Evolutionary conservation across 2,797 vertebrate species (phyloP).

Genomic region (Cetoscarus ocellatus): DNA sequence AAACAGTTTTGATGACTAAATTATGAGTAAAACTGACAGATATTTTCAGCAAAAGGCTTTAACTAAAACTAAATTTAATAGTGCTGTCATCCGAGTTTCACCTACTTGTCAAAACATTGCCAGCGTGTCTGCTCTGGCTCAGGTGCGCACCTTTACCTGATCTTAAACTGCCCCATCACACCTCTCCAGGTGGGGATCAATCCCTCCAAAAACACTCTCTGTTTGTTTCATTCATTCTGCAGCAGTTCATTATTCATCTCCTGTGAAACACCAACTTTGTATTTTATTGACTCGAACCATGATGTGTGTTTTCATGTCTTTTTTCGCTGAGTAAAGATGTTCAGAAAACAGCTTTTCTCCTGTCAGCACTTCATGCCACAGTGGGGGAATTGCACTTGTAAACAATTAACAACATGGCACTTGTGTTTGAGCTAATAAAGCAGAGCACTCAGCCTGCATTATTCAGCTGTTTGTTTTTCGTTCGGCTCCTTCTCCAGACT

Average conservation of each 20-base stretch:
- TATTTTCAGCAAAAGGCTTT: too few relatives aligned
- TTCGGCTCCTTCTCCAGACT: slow-evolving; percentile 9
- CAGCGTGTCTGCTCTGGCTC: too few relatives aligned
- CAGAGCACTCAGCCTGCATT: slow-evolving; percentile 51
- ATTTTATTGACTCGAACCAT: slow-evolving; percentile 58
- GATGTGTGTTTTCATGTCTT: neutral
- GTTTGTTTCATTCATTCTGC: slow-evolving; percentile 23
- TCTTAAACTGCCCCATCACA: neutral
- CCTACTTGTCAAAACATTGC: too few relatives aligned
- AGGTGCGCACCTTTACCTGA: too few relatives aligned
- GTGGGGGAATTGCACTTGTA: slow-evolving; percentile 48
- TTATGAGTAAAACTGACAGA: too few relatives aligned
- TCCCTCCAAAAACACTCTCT: slow-evolving; percentile 1
- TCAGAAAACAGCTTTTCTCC: slow-evolving; percentile 11
- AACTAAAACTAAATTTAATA: too few relatives aligned
- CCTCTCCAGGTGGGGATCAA: slow-evolving; percentile 41
- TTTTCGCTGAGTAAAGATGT: slow-evolving; percentile 30
- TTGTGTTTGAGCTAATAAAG: slow-evolving; percentile 70
- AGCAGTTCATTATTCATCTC: slow-evolving; percentile 34
- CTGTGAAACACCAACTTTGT: slow-evolving; percentile 33
- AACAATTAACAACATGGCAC: slow-evolving; percentile 57
- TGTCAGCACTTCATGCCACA: slow-evolving; percentile 30
- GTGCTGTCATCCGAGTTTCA: too few relatives aligned
- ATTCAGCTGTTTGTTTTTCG: slow-evolving; percentile 56
- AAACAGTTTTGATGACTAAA: too few relatives aligned